These are phyloP conservation scores for Caloenas nicobarica DNA, from an alignment of 2,113 vertebrate species.

Conservation along the genomic window DNA sequence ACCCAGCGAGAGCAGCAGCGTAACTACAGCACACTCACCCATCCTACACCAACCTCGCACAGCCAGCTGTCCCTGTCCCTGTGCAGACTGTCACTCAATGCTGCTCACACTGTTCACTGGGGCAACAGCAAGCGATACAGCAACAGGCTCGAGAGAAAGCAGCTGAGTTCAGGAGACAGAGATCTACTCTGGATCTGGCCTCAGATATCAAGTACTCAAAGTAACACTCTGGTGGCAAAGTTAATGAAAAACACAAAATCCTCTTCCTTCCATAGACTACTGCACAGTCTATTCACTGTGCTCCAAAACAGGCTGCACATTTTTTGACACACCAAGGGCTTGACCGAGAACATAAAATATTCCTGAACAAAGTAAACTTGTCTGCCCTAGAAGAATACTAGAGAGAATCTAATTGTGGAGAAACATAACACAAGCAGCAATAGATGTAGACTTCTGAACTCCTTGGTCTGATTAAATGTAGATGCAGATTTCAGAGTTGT, in stretches of 20 bases:
- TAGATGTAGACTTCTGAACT: not conserved
- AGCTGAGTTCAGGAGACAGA: not conserved
- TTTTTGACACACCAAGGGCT: not conserved
- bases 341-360: not conserved
- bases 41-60: not conserved
- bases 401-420: not conserved
- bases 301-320: not conserved
- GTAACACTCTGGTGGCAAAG: not conserved
- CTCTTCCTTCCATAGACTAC: not conserved
- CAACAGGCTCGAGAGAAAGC: not conserved
- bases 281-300: not conserved
- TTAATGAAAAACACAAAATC: not conserved
- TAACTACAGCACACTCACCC: not conserved
- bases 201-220: not conserved
- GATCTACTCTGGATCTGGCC: not conserved
- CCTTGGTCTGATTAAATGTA: too few species aligned
- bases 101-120: not conserved
- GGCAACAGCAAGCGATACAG: not conserved
- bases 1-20: accelerated
- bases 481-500: not conserved
- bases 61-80: not conserved
- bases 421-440: not conserved
- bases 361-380: not conserved
- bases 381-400: not conserved
- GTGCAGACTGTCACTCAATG: not conserved